phyloP scores from a whole-genome alignment of 2,888 invertebrate species.

The Arge pagana region DNA sequence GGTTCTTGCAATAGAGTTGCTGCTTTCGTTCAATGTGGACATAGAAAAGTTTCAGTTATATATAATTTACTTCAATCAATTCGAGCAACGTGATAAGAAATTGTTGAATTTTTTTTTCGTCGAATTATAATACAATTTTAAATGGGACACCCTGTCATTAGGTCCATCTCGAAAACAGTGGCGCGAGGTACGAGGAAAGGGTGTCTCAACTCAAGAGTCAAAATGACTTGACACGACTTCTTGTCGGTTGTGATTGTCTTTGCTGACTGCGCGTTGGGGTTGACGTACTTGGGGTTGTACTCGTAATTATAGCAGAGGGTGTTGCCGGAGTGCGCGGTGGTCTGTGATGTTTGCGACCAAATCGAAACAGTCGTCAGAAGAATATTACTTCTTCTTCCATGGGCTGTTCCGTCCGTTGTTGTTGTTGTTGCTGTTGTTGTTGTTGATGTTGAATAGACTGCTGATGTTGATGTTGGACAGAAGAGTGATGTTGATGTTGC shows the following conservation, averaged over 20 bases:
- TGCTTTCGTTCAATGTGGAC: no score
- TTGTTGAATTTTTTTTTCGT: slow-evolving; percentile 15
- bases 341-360: slow-evolving; percentile 52
- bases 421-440: slow-evolving; percentile 36
- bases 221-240: slow-evolving; percentile 54
- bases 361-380: slow-evolving; percentile 66
- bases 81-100: slow-evolving; percentile 1
- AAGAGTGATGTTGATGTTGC: slow-evolving; percentile 28
- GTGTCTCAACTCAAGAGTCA: slow-evolving; percentile 45
- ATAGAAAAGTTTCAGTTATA: no score
- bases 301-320: slow-evolving; percentile 27
- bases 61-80: no score
- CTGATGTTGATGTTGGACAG: slow-evolving; percentile 40
- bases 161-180: slow-evolving; percentile 2
- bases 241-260: slow-evolving; percentile 44
- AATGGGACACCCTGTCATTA: slow-evolving; percentile 8
- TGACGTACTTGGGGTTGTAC: slow-evolving; percentile 43
- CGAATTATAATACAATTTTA: neutral
- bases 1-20: no score
- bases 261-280: slow-evolving; percentile 39
- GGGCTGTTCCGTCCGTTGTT: slow-evolving; percentile 47
- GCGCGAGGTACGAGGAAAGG: slow-evolving; percentile 19
- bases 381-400: slow-evolving; percentile 71
- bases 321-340: slow-evolving; percentile 43
- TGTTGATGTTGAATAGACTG: slow-evolving; percentile 37